A percentile compares a stretch with the other conserved stretches of the same genome.
phyloP scores from a whole-genome alignment of 2,113 vertebrate genomes.

The Muntiacus muntjak region DNA sequence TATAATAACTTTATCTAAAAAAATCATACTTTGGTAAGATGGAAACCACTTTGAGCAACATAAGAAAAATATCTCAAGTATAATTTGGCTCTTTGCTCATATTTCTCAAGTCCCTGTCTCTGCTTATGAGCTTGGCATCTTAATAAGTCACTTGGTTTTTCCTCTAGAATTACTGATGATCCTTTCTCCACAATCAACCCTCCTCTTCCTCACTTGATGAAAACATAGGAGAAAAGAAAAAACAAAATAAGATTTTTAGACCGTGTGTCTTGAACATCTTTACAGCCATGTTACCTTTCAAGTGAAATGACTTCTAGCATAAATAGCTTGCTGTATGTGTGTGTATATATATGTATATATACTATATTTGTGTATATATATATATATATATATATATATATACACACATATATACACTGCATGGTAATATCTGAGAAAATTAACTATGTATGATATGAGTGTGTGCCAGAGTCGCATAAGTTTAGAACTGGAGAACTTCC shows the following conservation, averaged over 20 bases:
- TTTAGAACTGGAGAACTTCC: not conserved
- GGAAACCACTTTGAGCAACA: not conserved
- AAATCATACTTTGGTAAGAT: slow-evolving; percentile 4
- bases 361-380: not conserved
- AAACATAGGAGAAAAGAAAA: not conserved
- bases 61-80: not conserved
- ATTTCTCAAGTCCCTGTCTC: not conserved
- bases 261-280: not conserved
- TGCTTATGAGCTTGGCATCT: not conserved
- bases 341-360: not conserved
- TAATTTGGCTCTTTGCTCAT: not conserved
- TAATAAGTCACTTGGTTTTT: not conserved
- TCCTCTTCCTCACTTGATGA: not conserved
- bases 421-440: not conserved
- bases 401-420: not conserved
- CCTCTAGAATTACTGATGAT: not conserved
- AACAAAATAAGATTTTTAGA: not conserved
- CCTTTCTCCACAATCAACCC: not conserved
- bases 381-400: not conserved
- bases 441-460: not conserved
- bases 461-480: rapidly evolving
- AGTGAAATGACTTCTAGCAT: not conserved
- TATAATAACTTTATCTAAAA: not conserved
- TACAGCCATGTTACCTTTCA: not conserved
- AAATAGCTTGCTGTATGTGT: not conserved